Evolutionary conservation across 2,888 invertebrate genomes (phyloP), one percentile per base, ranked within the genome.

Genomic region (Sarcophaga rosellei): DNA sequence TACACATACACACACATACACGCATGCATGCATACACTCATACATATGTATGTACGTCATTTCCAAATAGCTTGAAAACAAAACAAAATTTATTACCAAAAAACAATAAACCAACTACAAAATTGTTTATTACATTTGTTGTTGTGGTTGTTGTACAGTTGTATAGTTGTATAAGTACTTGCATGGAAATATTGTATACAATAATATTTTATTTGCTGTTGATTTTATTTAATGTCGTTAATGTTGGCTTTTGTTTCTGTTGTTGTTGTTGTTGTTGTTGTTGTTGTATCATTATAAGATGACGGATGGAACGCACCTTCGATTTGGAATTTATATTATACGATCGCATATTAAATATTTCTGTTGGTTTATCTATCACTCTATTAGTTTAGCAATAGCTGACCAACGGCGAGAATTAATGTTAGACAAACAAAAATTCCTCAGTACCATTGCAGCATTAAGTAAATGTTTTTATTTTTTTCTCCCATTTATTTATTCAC

Each of bases 401-500:
- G 53, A 61, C 76, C 75, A 84, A 76, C 61, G 53, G 21, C 47
- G 72, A 61, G 63, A 80, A 80, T 76, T 81, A 82, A 79, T 81
- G 74, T 82, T 82, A 75, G 70, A 68, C 75, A 85, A 85, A 85
- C 66, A 81, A 73, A 68, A 78, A 85, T 85, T 85, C 85, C 85
- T 75, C 72, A 79, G 74, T 57, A 78, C 70, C 85, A 85, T 72
- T 85, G 85, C 85, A 85, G 85, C 85, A 85, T 82, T 79, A 70
- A 78, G 72, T 78, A 85, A 85, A 85, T 74, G 79, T 68, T 81
- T 76, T 70, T 81, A 72, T 80, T 35, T 35, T 8, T 35, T 35
- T 35, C 8, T 35, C 2, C 2, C 35, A 35, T 35, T 35, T 61
- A 61, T 61, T 82, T 82, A 72, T 82, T 82, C 76, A 59, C 76